These are phyloP conservation scores for Torymus aiolomorphi DNA, from an alignment of 2,888 invertebrate genomes.

Conservation along the genomic window DNA sequence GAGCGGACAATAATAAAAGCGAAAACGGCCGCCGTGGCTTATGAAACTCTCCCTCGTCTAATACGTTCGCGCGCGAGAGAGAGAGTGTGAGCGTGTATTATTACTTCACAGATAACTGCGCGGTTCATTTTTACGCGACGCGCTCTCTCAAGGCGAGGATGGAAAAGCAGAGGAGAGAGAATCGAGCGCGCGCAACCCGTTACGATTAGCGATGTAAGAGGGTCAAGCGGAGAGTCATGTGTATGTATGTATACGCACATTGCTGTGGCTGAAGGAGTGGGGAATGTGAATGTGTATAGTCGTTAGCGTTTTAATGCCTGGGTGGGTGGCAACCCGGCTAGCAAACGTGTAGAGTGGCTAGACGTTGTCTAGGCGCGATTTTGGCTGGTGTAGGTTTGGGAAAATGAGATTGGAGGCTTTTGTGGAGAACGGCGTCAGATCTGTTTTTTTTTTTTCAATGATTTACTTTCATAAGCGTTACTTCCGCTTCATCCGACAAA, in stretches of 20 bases:
- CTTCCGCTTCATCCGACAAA: too few species aligned
- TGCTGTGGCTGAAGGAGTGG: background rate
- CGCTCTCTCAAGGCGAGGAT: slow-evolving; percentile 23
- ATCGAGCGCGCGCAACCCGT: slow-evolving; percentile 9
- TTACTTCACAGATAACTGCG: slow-evolving; percentile 22
- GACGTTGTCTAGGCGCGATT: background rate
- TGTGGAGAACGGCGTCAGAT: too few species aligned
- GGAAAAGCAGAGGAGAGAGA: slow-evolving; percentile 20
- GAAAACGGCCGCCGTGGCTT: slow-evolving; percentile 17
- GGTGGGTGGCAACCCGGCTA: slow-evolving; percentile 6
- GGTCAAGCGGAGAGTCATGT: slow-evolving; percentile 37
- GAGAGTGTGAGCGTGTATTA: background rate
- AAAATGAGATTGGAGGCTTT: too few species aligned
- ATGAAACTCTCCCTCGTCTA: slow-evolving; percentile 13
- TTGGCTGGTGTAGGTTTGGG: too few species aligned
- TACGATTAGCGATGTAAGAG: slow-evolving; percentile 43
- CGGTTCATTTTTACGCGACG: background rate
- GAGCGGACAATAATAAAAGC: slow-evolving; percentile 38
- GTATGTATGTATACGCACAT: too few species aligned
- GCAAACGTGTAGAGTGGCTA: background rate
- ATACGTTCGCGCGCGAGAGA: background rate
- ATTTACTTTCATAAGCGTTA: too few species aligned
- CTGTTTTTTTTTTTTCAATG: too few species aligned
- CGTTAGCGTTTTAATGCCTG: background rate
- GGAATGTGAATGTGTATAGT: background rate